A percentile compares a stretch with the other conserved stretches of the same genome.
Evolutionary conservation across 1,140 invertebrate species (phyloP).

Genomic region (Proales similis): DNA sequence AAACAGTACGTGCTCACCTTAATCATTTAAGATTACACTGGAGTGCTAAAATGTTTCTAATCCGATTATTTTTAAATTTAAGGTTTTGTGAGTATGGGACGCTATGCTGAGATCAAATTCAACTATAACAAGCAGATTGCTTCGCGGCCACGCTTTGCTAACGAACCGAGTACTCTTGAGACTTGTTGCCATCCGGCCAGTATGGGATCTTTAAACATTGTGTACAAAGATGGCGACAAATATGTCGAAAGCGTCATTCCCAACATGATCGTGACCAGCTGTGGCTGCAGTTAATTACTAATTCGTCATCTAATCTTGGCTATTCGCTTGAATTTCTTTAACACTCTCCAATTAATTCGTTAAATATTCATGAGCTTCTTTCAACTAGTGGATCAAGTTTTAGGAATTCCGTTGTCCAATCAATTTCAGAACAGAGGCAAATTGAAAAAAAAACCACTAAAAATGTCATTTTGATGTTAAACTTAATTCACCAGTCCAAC

Average conservation of each 20-base stretch:
- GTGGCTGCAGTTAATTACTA: constrained; percentile 37
- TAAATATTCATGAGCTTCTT: too few relatives aligned
- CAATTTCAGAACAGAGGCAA: too few relatives aligned
- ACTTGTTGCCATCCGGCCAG: constrained; percentile 34
- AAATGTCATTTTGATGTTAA: too few relatives aligned
- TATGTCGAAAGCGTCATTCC: background rate
- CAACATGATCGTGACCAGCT: constrained; percentile 30
- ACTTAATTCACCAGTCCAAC: too few relatives aligned
- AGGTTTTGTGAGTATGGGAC: constrained; percentile 32
- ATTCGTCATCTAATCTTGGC: too few relatives aligned
- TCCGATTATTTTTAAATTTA: background rate
- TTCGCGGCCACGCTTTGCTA: background rate
- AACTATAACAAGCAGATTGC: constrained; percentile 2
- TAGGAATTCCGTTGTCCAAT: too few relatives aligned
- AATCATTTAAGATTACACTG: background rate
- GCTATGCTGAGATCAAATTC: constrained; percentile 7
- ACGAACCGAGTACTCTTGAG: constrained; percentile 15
- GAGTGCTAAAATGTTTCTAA: background rate
- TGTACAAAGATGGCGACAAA: background rate
- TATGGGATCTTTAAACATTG: constrained; percentile 19
- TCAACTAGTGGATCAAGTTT: too few relatives aligned
- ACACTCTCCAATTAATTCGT: too few relatives aligned
- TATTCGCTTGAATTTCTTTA: too few relatives aligned
- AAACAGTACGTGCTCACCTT: background rate
- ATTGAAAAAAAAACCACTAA: too few relatives aligned